These are phyloP conservation scores for Melipona bicolor DNA, from an alignment of 2,888 invertebrate genomes.

Conservation along the genomic window DNA sequence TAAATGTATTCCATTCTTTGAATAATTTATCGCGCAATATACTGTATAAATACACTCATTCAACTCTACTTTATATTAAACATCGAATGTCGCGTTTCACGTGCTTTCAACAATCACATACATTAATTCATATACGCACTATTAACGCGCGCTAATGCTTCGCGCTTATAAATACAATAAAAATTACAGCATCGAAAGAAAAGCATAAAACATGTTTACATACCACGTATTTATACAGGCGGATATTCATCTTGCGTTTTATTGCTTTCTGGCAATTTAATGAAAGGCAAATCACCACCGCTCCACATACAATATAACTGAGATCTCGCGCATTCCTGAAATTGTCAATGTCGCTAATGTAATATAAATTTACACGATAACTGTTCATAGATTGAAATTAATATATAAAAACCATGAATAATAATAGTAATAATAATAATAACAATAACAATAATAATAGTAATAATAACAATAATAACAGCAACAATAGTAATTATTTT, in stretches of 20 bases:
- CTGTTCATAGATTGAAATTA: background rate
- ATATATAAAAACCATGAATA: background rate
- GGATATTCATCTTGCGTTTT: constrained; percentile 81
- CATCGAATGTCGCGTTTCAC: constrained; percentile 40
- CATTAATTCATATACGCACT: constrained; percentile 32
- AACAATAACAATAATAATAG: background rate
- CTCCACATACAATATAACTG: constrained; percentile 85
- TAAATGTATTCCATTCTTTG: constrained; percentile 28
- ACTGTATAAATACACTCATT: constrained; percentile 39
- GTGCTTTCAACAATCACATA: constrained; percentile 33
- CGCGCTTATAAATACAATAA: constrained; percentile 30
- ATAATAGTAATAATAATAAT: background rate
- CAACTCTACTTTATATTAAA: constrained; percentile 44
- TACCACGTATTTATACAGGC: constrained; percentile 72
- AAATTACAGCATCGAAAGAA: constrained; percentile 2
- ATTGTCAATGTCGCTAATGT: constrained; percentile 21
- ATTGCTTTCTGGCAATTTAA: constrained; percentile 84
- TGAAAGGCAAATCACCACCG: constrained; percentile 84
- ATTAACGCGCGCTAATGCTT: constrained; percentile 11
- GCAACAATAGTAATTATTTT: constrained; percentile 4
- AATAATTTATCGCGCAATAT: constrained; percentile 35
- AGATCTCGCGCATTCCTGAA: constrained; percentile 82
- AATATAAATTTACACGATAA: background rate
- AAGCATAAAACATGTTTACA: constrained; percentile 19
- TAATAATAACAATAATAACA: background rate